Evolutionary conservation across 1,140 invertebrate genomes (phyloP).

Genomic region (Saccostrea glomerata): DNA sequence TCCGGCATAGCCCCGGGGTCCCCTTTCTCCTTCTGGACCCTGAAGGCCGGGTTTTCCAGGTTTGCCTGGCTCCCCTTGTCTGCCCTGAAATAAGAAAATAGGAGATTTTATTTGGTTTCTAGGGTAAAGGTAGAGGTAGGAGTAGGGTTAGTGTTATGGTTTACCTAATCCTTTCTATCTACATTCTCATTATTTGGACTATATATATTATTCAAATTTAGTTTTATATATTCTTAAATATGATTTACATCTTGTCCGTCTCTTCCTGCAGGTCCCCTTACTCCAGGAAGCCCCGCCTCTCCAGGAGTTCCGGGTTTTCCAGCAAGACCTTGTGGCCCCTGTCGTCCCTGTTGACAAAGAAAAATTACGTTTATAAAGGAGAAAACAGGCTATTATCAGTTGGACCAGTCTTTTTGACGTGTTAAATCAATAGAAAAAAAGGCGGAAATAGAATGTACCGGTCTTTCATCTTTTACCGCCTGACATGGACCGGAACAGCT

Average conservation of each 20-base stretch:
- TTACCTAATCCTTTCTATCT: neutral
- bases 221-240: neutral
- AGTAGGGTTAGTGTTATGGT: too few species aligned
- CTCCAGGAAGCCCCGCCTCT: constrained; percentile 43
- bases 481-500: constrained; percentile 40
- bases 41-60: constrained; percentile 52
- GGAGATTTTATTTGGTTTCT: neutral
- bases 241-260: constrained; percentile 51
- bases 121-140: too few species aligned
- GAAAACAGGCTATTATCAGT: too few species aligned
- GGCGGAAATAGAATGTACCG: neutral
- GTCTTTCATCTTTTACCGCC: constrained; percentile 42
- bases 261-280: constrained; percentile 51
- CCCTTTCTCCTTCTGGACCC: constrained; percentile 53
- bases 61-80: constrained; percentile 53
- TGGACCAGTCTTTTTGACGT: too few species aligned
- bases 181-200: neutral
- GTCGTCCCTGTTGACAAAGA: neutral
- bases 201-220: neutral
- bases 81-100: constrained; percentile 46
- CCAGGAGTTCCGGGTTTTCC: constrained; percentile 49
- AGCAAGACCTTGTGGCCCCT: constrained; percentile 43
- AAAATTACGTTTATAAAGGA: too few species aligned
- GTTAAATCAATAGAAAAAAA: neutral
- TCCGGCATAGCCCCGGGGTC: constrained; percentile 59